Base-by-base conservation (phyloP, 1,140 invertebrate genomes). In the Reticulitermes speratus region DNA sequence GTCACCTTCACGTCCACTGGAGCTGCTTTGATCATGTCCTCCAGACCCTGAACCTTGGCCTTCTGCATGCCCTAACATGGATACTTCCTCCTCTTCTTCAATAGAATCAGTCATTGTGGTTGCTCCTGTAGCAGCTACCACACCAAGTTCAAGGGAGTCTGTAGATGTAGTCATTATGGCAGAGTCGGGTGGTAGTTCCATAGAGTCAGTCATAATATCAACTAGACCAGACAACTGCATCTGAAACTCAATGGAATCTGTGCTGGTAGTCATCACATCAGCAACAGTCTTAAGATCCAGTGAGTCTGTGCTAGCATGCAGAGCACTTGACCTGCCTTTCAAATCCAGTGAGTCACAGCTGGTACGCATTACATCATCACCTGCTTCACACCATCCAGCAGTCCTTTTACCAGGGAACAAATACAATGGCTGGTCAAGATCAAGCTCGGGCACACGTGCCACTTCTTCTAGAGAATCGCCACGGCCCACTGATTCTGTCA, bases 161-260 rank as follows among this genome's bases (percentile, higher is more conserved):
- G 93, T 93, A 65, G 94, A 94, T 0, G 93, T 92, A 65, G 94
- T 92, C 91, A 93, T 94, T 0, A 93, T 75, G 87, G 90, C 90
- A n/a, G 87, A 88, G 59, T 90, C 90, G 25, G 90, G 90, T 84
- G 90, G 90, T 48, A 91, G 89, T 88, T 92, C 91, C 7, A 93
- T 91, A 84, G 92, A 93, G 88, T 93, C 93, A 44, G 90, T 91
- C 89, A 91, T 90, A 30, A 90, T 87, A 84, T 90, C 2, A 90
- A 90, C 89, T 85, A 83, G 89, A 88, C 87, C 89, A 88, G 25
- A 90, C 89, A 87, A 88, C 59, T 90, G 88, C n/a, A 88, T 88
- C 87, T 91, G 91, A 45, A 92, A 91, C 89, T 95, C 94, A 86
- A 94, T 93, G 69, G 93, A 94, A 89, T 94, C 94, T 19, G 93